Percentiles rank a stretch among this genome's conserved stretches.
These are phyloP conservation scores for Mamestra configurata DNA, from an alignment of 1,140 invertebrate genomes.

Conservation along the genomic window DNA sequence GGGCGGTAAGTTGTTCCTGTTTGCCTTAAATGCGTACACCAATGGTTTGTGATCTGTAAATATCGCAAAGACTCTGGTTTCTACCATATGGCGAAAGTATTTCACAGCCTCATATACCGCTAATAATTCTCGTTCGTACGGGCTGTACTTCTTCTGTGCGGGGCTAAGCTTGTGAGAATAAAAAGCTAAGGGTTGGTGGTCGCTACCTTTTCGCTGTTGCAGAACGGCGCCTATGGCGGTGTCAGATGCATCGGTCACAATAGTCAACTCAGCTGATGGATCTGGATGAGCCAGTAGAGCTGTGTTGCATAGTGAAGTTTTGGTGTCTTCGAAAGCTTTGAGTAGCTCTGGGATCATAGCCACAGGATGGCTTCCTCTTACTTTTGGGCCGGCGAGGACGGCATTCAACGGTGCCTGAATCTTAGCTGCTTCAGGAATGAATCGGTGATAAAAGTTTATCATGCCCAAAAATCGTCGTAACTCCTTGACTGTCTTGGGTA, in stretches of 20 bases:
- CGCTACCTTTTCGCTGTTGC: background rate
- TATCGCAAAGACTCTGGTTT: background rate
- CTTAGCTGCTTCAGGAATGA: constrained; percentile 53
- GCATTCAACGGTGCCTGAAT: constrained; percentile 49
- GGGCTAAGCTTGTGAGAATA: background rate
- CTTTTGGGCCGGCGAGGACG: background rate
- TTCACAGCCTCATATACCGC: background rate
- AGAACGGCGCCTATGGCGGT: background rate
- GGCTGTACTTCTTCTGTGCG: background rate
- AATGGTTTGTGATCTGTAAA: background rate
- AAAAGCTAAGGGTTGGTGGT: background rate
- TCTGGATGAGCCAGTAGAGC: background rate
- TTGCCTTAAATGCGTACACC: background rate
- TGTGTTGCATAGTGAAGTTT: background rate
- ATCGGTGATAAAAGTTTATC: constrained; percentile 59
- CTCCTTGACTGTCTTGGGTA: constrained; percentile 52
- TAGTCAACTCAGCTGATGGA: background rate
- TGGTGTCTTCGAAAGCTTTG: background rate
- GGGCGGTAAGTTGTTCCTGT: background rate
- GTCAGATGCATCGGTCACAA: background rate
- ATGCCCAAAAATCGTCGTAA: constrained; percentile 56
- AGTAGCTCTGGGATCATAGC: background rate
- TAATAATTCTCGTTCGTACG: background rate
- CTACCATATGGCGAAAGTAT: background rate
- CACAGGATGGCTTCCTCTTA: background rate